phyloP scores from a whole-genome alignment of 2,113 vertebrate genomes.

The Perca flavescens region DNA sequence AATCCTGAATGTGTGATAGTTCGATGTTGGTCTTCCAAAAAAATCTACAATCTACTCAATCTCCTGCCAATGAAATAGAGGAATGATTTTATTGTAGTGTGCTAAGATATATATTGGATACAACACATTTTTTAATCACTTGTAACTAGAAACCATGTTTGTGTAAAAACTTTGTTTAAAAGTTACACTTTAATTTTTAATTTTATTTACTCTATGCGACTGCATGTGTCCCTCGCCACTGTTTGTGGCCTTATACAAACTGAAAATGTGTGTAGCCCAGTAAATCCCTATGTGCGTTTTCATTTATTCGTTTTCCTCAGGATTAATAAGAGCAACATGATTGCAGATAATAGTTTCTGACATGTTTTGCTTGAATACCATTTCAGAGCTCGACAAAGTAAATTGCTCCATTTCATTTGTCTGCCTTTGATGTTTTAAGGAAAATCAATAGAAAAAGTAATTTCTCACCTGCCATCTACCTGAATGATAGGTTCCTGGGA shows the following conservation, averaged over 20 bases:
- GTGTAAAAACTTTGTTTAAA: constrained; percentile 57
- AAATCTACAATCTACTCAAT: not conserved
- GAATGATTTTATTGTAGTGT: not conserved
- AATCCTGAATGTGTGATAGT: not conserved
- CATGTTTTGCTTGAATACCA: constrained; percentile 86
- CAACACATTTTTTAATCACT: constrained; percentile 9
- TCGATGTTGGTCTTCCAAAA: not conserved
- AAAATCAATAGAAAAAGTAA: constrained; percentile 97
- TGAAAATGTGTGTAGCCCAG: constrained; percentile 63
- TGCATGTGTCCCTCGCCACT: constrained; percentile 26
- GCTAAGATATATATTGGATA: not conserved
- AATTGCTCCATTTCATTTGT: constrained; percentile 93
- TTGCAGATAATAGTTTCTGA: constrained; percentile 91
- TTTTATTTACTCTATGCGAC: constrained; percentile 36
- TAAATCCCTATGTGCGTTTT: constrained; percentile 75
- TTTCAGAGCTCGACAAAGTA: constrained; percentile 83
- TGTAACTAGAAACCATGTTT: constrained; percentile 4
- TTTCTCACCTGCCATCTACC: constrained; percentile 90
- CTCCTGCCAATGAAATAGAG: not conserved
- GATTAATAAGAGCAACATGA: constrained; percentile 86
- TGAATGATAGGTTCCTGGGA: constrained; percentile 89
- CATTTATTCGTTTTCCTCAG: constrained; percentile 75
- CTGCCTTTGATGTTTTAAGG: constrained; percentile 88
- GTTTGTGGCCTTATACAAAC: constrained; percentile 70
- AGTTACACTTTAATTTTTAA: constrained; percentile 5